Conservation (phyloP, 92 coral and sea anemone species). For the Umimayanthus chanpuru region DNA sequence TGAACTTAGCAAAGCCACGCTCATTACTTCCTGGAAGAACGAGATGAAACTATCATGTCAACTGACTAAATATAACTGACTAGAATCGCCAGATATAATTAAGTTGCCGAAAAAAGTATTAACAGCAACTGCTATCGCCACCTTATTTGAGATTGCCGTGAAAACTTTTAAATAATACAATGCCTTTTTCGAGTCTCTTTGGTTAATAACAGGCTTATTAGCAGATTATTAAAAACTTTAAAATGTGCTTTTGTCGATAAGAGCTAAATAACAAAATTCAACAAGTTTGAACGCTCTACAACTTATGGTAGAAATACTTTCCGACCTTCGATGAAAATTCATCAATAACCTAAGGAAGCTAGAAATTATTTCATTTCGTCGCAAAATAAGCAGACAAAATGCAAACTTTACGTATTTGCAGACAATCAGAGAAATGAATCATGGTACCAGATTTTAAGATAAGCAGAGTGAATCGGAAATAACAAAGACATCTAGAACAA, state of each 20-base stretch:
- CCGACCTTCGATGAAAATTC: not conserved
- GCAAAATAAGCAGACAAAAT: not conserved
- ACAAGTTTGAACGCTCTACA: not conserved
- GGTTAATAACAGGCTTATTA: not conserved
- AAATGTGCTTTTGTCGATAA: not conserved
- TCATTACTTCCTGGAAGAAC: not conserved
- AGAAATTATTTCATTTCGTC: not conserved
- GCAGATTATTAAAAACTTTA: not conserved
- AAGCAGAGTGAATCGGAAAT: no score
- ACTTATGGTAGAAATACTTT: no score
- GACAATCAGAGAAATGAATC: not conserved
- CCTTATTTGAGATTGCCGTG: not conserved
- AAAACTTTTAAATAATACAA: no score
- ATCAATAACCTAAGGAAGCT: not conserved
- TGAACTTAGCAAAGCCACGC: not conserved
- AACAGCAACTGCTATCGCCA: not conserved
- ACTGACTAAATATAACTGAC: not conserved
- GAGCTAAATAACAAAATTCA: no score
- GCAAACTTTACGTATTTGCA: not conserved
- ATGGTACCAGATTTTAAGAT: no score
- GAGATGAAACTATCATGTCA: no score
- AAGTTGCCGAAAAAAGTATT: not conserved
- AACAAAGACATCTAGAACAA: no score
- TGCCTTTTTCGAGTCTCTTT: not conserved
- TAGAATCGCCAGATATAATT: not conserved